Conservation (phyloP, 2,113 vertebrate species). For the Siphamia tubifer region DNA sequence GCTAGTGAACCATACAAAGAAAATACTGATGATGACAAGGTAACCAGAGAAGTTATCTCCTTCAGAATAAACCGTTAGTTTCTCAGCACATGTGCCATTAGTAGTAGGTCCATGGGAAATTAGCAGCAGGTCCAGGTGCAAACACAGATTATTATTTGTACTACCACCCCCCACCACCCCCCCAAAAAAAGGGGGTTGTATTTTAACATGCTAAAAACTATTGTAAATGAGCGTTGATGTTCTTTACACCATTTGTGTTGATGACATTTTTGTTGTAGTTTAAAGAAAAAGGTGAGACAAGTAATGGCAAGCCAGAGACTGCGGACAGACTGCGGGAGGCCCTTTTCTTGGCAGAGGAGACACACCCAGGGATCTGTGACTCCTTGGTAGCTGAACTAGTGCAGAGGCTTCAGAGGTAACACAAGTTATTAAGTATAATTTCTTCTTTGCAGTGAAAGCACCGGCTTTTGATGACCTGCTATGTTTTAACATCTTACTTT, state of each 20-base stretch:
- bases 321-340: conserved; percentile 89
- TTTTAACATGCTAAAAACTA: too few species aligned
- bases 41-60: too few species aligned
- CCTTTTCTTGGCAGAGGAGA: conserved; percentile 90
- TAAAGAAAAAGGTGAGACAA: conserved; percentile 87
- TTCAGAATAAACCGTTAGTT: too few species aligned
- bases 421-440: neutral
- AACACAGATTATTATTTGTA: too few species aligned
- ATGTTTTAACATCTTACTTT: too few species aligned
- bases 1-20: too few species aligned
- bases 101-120: too few species aligned
- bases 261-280: conserved; percentile 67
- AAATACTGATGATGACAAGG: too few species aligned
- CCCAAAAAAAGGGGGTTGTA: too few species aligned
- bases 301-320: conserved; percentile 86
- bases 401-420: conserved; percentile 93
- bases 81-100: too few species aligned
- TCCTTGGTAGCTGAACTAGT: conserved; percentile 91
- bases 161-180: too few species aligned
- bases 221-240: neutral
- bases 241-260: neutral
- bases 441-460: neutral
- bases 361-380: conserved; percentile 92
- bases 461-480: neutral
- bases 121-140: too few species aligned